phyloP scores from a whole-genome alignment of 2,888 invertebrate species.

The Rutpela maculata region DNA sequence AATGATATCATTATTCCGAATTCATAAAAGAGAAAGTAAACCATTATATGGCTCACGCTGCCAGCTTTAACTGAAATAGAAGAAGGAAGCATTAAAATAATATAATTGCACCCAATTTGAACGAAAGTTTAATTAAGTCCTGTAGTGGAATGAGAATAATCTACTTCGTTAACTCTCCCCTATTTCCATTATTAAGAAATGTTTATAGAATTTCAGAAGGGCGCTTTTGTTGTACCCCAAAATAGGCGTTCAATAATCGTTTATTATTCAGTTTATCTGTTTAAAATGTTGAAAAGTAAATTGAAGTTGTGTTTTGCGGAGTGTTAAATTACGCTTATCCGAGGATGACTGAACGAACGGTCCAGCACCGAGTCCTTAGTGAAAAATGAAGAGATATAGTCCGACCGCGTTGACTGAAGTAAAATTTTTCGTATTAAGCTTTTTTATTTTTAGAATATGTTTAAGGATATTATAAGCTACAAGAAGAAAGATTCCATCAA shows the following conservation, averaged over 20 bases:
- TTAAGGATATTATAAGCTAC: too few relatives aligned
- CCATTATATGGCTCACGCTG: background rate
- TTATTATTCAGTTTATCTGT: background rate
- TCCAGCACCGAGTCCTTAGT: background rate
- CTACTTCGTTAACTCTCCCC: background rate
- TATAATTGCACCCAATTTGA: constrained; percentile 1
- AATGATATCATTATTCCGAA: background rate
- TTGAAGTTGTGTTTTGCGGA: background rate
- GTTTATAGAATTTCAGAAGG: background rate
- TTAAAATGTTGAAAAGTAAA: background rate
- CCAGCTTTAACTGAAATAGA: background rate
- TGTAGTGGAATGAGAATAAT: background rate
- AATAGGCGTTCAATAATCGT: background rate
- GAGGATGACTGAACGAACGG: background rate
- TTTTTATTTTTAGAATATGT: too few relatives aligned
- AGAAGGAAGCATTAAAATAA: background rate
- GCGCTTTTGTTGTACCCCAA: background rate
- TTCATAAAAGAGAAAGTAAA: constrained; percentile 2
- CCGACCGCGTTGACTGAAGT: too few relatives aligned
- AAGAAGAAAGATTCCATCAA: too few relatives aligned
- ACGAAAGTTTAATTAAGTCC: constrained; percentile 7
- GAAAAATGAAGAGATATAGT: constrained; percentile 2
- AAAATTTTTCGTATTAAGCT: too few relatives aligned
- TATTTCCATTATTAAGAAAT: background rate
- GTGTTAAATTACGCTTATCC: background rate